phyloP scores from a whole-genome alignment of 2,888 invertebrate species.

The Bruchidius siliquastri region DNA sequence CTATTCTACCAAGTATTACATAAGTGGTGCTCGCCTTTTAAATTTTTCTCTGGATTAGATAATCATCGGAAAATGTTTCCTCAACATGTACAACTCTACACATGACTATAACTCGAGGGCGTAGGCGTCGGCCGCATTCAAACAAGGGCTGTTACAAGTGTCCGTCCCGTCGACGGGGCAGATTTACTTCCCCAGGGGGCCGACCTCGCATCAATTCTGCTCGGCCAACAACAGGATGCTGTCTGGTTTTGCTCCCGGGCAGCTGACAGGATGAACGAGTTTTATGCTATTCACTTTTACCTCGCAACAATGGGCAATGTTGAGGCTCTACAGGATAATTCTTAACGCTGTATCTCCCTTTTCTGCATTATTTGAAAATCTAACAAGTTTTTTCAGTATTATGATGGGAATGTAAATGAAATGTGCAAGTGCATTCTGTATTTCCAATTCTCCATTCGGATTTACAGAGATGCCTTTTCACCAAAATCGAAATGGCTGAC shows the following conservation, averaged over 20 bases:
- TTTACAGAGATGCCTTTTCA: too few relatives aligned
- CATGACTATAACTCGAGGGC: background rate
- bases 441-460: too few relatives aligned
- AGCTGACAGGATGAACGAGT: background rate
- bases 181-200: background rate
- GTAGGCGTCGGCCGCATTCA: background rate
- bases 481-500: too few relatives aligned
- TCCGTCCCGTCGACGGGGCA: background rate
- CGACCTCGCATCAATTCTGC: background rate
- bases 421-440: too few relatives aligned
- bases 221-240: background rate
- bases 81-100: background rate
- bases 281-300: background rate
- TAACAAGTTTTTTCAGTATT: too few relatives aligned
- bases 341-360: too few relatives aligned
- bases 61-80: background rate
- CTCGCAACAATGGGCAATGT: background rate
- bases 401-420: too few relatives aligned
- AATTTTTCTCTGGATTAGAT: too few relatives aligned
- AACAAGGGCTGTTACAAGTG: background rate
- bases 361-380: too few relatives aligned
- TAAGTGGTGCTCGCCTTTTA: too few relatives aligned
- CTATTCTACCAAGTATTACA: too few relatives aligned
- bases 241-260: background rate
- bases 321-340: too few relatives aligned